phyloP scores from a whole-genome alignment of 2,797 vertebrate species.

The Luscinia luscinia region DNA sequence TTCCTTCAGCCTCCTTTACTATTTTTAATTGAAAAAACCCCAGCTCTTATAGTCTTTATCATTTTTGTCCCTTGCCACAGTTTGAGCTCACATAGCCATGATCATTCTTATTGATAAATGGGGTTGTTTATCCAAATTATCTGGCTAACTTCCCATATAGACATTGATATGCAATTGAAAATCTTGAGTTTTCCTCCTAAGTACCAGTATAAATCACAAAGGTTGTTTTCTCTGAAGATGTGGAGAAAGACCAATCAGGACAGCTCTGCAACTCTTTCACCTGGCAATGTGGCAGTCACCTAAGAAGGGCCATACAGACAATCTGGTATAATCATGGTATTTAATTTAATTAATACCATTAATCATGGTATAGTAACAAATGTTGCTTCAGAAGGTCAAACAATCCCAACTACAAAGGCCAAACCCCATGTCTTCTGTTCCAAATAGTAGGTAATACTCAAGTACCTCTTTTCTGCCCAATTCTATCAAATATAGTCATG shows the following conservation, averaged over 20 bases:
- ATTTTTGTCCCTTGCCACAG: background rate
- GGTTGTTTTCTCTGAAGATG: background rate
- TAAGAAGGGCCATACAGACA: accelerated
- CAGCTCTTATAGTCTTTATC: background rate
- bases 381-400: background rate
- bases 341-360: background rate
- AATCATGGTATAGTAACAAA: background rate
- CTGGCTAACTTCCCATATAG: background rate
- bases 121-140: background rate
- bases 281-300: accelerated
- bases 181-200: background rate
- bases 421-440: background rate
- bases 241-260: background rate
- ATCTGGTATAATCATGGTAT: background rate
- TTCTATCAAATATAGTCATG: background rate
- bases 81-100: background rate
- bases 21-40: background rate
- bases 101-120: background rate
- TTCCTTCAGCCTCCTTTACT: background rate
- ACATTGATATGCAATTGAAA: background rate
- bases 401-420: background rate
- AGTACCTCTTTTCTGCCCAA: background rate
- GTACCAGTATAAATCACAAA: background rate
- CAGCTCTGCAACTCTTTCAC: background rate
- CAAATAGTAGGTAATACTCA: background rate